A percentile compares a stretch with the other conserved stretches of the same genome.
Evolutionary conservation across 2,797 vertebrate genomes (phyloP).

Genomic region (Mareca strepera): DNA sequence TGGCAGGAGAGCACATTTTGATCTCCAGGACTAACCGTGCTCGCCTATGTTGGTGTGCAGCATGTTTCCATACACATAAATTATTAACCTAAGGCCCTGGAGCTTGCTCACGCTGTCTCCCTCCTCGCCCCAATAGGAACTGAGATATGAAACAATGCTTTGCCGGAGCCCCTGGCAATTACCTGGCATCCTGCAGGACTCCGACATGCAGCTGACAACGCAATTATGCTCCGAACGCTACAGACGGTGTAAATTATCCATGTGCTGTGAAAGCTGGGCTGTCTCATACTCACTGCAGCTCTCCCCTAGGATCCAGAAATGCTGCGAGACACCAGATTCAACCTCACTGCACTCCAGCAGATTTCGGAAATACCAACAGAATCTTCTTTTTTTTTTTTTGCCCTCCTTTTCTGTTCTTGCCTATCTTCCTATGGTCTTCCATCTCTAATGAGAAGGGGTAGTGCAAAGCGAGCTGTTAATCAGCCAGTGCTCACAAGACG

Average conservation of each 20-base stretch:
- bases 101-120: neutral
- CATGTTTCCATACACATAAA: rapidly evolving
- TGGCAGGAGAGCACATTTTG: neutral
- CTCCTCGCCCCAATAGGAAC: neutral
- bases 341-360: neutral
- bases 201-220: neutral
- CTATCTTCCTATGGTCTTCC: neutral
- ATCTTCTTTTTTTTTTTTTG: no score
- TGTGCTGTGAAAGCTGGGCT: rapidly evolving
- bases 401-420: neutral
- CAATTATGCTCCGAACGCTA: neutral
- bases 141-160: neutral
- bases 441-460: neutral
- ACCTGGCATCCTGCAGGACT: neutral
- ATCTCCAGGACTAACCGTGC: neutral
- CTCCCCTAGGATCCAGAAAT: neutral
- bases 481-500: neutral
- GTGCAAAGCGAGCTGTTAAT: neutral
- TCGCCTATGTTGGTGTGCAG: neutral
- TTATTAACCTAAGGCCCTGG: neutral
- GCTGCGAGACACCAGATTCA: neutral
- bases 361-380: neutral
- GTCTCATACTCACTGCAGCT: neutral
- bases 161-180: neutral
- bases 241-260: neutral